Percentiles rank a stretch among this genome's conserved stretches.
Evolutionary conservation across 2,888 invertebrate genomes (phyloP).

Genomic region (Galerucella pusilla): DNA sequence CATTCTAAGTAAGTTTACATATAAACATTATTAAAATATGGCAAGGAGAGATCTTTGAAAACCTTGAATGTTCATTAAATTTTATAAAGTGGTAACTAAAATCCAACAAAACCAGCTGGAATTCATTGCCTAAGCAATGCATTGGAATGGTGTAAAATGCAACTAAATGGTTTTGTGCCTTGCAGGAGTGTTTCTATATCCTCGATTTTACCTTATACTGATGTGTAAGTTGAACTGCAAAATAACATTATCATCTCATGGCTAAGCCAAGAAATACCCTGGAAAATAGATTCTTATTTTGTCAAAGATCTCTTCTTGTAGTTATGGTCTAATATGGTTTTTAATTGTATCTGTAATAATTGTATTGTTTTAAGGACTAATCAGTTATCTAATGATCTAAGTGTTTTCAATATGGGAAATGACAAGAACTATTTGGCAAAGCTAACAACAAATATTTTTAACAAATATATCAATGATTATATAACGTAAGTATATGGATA

Average conservation of each 20-base stretch:
- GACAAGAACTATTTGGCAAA: constrained; percentile 84
- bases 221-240: no score
- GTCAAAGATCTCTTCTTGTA: not conserved
- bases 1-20: constrained; percentile 79
- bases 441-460: constrained; percentile 83
- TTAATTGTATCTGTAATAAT: not conserved
- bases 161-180: no score
- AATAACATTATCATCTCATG: not conserved
- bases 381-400: constrained; percentile 79
- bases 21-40: not conserved
- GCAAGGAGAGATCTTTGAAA: no score
- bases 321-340: not conserved
- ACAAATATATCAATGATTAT: constrained; percentile 81
- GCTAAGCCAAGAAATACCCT: no score
- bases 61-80: no score
- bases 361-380: constrained; percentile 70
- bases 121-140: no score
- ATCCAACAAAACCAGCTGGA: no score
- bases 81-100: no score
- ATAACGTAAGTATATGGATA: constrained; percentile 69
- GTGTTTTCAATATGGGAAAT: constrained; percentile 79
- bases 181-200: no score
- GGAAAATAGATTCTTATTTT: not conserved
- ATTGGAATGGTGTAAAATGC: no score
- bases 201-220: no score